A percentile compares a stretch with the other conserved stretches of the same genome.
These are phyloP conservation scores for Larimichthys polyactis DNA, from an alignment of 2,113 vertebrate genomes.

Conservation along the genomic window DNA sequence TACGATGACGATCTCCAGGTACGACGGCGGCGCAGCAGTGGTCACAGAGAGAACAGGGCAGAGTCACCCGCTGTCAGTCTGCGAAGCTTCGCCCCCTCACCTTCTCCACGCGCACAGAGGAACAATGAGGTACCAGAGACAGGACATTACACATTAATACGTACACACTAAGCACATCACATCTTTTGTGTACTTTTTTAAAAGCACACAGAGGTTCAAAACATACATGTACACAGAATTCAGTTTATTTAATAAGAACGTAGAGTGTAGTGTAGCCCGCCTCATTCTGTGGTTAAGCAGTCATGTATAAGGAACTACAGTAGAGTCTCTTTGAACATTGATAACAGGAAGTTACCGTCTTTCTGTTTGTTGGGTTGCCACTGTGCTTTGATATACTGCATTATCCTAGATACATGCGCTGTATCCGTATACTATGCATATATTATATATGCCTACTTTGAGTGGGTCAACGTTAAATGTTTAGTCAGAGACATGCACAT, in stretches of 20 bases:
- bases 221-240: no score
- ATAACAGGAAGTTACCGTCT: no score
- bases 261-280: no score
- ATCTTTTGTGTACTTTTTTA: not conserved
- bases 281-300: not conserved
- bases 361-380: no score
- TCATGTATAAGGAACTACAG: not conserved
- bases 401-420: no score
- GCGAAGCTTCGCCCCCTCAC: constrained; percentile 71
- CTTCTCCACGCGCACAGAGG: constrained; percentile 72
- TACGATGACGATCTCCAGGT: constrained; percentile 83
- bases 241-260: no score
- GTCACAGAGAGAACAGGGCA: constrained; percentile 70
- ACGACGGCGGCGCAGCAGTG: constrained; percentile 71
- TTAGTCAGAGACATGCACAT: not conserved
- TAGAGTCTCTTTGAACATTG: not conserved
- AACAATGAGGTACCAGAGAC: constrained; percentile 74
- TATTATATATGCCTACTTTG: not conserved
- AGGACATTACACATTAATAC: not conserved
- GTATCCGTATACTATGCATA: no score
- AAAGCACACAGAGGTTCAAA: no score
- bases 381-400: no score
- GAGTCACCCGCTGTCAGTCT: constrained; percentile 73
- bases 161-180: not conserved
- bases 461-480: not conserved